phyloP scores from a whole-genome alignment of 1,140 invertebrate species.

The Zaprionus africanus region DNA sequence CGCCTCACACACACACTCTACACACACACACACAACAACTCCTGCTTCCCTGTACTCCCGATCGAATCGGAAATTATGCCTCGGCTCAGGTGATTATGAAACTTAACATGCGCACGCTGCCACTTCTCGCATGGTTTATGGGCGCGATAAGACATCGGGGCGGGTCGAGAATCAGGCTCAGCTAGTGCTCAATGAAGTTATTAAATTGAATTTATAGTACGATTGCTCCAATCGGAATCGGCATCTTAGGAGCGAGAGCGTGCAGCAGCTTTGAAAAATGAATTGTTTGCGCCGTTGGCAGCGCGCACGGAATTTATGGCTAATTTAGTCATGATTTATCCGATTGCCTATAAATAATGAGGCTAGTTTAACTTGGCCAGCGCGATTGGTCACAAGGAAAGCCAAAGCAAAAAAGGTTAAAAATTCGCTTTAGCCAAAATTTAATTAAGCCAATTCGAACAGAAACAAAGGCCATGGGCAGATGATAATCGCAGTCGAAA shows the following conservation, averaged over 20 bases:
- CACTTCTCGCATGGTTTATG: conserved; percentile 64
- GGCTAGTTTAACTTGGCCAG: conserved; percentile 31
- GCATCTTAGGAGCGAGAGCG: conserved; percentile 38
- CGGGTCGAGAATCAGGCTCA: conserved; percentile 17
- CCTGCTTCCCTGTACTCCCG: conserved; percentile 4
- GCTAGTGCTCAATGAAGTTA: conserved; percentile 53
- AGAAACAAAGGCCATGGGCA: conserved; percentile 46
- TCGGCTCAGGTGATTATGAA: conserved; percentile 61
- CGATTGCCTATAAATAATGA: conserved; percentile 69
- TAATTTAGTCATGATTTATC: conserved; percentile 75
- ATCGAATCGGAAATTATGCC: conserved; percentile 27
- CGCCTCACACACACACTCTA: conserved; percentile 1
- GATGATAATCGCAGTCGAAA: conserved; percentile 46
- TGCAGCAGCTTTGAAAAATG: conserved; percentile 57
- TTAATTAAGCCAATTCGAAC: conserved; percentile 49
- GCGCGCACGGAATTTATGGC: conserved; percentile 63
- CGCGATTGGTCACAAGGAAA: conserved; percentile 32
- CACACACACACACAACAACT: conserved; percentile 26
- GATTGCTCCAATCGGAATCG: conserved; percentile 45
- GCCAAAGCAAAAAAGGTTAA: conserved; percentile 1
- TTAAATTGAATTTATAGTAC: conserved; percentile 64
- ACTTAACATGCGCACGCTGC: conserved; percentile 66
- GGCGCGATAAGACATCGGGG: conserved; percentile 57
- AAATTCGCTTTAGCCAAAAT: conserved; percentile 24
- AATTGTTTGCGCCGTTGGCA: conserved; percentile 61